These are phyloP conservation scores for Yoshiicerus persimilis DNA, from an alignment of 1,140 invertebrate genomes.

Conservation along the genomic window DNA sequence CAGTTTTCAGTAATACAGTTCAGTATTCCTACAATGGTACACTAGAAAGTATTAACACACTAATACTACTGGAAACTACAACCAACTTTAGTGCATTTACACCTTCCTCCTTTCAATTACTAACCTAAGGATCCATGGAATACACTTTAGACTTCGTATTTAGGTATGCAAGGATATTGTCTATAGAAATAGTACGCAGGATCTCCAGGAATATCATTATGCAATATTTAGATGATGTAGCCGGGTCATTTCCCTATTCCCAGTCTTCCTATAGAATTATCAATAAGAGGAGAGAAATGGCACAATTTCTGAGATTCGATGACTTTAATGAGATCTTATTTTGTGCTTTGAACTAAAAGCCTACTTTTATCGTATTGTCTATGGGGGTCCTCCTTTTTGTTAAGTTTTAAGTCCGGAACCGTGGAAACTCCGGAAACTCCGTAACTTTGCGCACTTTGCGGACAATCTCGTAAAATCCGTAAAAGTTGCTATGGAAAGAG, in stretches of 20 bases:
- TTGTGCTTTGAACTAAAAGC: constrained; percentile 15
- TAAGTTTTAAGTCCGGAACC: too few species aligned
- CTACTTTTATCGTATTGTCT: constrained; percentile 4
- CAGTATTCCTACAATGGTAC: neutral
- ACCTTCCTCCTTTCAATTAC: neutral
- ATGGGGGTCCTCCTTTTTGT: too few species aligned
- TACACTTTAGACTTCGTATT: too few species aligned
- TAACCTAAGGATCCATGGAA: neutral
- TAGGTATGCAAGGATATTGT: too few species aligned
- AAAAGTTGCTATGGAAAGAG: too few species aligned
- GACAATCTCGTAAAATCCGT: too few species aligned
- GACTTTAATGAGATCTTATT: constrained; percentile 17
- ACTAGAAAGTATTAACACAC: too few species aligned
- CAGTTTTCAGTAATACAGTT: neutral
- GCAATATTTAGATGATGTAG: neutral
- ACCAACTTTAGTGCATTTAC: neutral
- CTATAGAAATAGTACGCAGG: neutral
- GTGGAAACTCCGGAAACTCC: too few species aligned
- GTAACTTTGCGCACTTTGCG: too few species aligned
- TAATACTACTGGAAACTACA: too few species aligned
- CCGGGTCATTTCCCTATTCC: neutral
- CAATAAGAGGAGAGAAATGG: neutral
- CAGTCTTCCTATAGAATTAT: neutral
- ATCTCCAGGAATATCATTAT: too few species aligned
- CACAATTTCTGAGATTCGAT: neutral